Evolutionary conservation across 2,113 vertebrate genomes (phyloP).

Genomic region (Sialia sialis): DNA sequence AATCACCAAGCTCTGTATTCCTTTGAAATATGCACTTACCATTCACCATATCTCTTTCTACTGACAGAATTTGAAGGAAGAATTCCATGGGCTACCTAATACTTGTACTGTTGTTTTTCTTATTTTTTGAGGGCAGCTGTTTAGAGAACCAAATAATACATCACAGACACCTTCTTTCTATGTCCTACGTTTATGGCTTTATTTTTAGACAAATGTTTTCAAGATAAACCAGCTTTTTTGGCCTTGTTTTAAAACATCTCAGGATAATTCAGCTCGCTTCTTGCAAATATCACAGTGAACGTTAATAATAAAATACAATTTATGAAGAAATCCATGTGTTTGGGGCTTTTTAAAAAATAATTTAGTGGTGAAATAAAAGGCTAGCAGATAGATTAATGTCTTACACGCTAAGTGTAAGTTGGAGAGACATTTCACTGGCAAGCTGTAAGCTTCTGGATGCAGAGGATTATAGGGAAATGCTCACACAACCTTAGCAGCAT

Average conservation of each 20-base stretch:
- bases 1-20: not conserved
- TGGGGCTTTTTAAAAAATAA: not conserved
- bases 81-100: not conserved
- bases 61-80: not conserved
- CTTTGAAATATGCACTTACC: not conserved
- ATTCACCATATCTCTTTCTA: not conserved
- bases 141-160: not conserved
- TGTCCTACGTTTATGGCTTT: not conserved
- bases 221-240: not conserved
- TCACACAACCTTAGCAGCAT: constrained; percentile 22
- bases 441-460: constrained; percentile 14
- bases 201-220: not conserved
- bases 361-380: not conserved
- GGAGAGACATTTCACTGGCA: constrained; percentile 8
- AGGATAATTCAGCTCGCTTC: not conserved
- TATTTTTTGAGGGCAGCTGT: not conserved
- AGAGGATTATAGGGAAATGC: constrained; percentile 38
- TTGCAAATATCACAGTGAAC: not conserved
- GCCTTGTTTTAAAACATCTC: not conserved
- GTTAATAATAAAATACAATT: not conserved
- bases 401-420: not conserved
- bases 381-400: constrained; percentile 9
- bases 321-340: not conserved
- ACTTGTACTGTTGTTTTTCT: not conserved
- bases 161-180: not conserved